Evolutionary conservation across 1,140 invertebrate genomes (phyloP).

Genomic region (Anastrepha obliqua): DNA sequence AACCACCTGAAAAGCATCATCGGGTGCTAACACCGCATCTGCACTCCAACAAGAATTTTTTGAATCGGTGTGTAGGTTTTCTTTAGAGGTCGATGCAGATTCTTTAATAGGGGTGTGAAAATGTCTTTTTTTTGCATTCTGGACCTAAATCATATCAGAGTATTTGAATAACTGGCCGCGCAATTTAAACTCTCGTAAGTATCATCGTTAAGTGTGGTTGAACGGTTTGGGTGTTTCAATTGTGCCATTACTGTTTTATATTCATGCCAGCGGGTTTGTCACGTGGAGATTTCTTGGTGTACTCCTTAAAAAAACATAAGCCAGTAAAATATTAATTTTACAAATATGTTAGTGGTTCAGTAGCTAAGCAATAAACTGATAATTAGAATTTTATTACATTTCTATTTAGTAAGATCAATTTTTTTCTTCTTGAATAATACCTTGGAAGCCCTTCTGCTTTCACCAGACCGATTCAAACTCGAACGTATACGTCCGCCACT

Average conservation of each 20-base stretch:
- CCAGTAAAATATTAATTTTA: neutral
- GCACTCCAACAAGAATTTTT: constrained; percentile 8
- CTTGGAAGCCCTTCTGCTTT: constrained; percentile 8
- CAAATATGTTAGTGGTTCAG: too few relatives aligned
- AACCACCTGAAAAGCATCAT: constrained; percentile 61
- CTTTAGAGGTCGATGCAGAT: constrained; percentile 58
- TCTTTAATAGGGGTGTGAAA: constrained; percentile 61
- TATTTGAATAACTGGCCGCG: constrained; percentile 61
- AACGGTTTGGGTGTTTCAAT: constrained; percentile 76
- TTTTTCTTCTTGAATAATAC: neutral
- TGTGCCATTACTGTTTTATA: constrained; percentile 79
- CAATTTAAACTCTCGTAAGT: constrained; percentile 60
- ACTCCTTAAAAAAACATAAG: constrained; percentile 58
- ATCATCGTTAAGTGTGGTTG: constrained; percentile 66
- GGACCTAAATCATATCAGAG: constrained; percentile 76
- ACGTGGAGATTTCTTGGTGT: constrained; percentile 3
- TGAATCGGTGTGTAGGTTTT: constrained; percentile 56
- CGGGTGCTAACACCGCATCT: neutral
- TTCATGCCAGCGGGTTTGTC: constrained; percentile 60
- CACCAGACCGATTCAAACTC: constrained; percentile 16
- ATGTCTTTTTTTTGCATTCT: constrained; percentile 76
- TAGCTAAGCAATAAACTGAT: too few relatives aligned
- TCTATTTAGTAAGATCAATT: too few relatives aligned
- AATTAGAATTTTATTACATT: too few relatives aligned
- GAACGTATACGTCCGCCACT: neutral